Base-by-base conservation (phyloP, 2,888 invertebrate species). In the Trypoxylon attenuatum region DNA sequence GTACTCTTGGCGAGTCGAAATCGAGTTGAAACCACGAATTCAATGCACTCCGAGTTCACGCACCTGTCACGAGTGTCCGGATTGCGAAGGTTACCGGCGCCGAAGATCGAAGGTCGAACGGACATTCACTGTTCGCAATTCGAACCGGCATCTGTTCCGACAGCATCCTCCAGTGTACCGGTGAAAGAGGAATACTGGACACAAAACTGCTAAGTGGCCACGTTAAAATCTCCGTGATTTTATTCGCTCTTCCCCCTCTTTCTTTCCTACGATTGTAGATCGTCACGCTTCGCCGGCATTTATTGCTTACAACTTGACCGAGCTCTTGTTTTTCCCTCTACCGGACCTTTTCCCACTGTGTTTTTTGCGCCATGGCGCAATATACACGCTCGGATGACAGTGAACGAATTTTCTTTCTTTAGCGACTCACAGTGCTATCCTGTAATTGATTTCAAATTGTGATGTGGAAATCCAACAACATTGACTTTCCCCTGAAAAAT, bases 121-220 rank as follows among this genome's bases (percentile, higher is more conserved):
- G 39, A 33, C 33, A 51, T 38, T 45, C 49, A 47, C 42, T 33
- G 41, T 23, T 42, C 13, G n/a, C n/a, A 47, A 18, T 51, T 23
- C 23, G 38, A 27, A 45, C 39, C 49, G 21, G 39, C 39, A 38
- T 23, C n/a, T n/a, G n/a, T n/a, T n/a, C n/a, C 54, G 68, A 59
- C 68, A 57, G 69, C 75, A 74, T 71, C 74, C 71, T 71, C 70
- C 56, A 53, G 69, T 69, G 68, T 70, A n/a, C n/a, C n/a, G 65
- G 69, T 57, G 57, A 63, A 59, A n/a, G n/a, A 43, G 60, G 59
- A 69, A 76, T 75, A 79, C 79, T 79, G 79, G 77, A 72, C 71
- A 49, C 64, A 50, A 19, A 52, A 54, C 47, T 62, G 73, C 62
- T 64, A 71, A 69, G 56, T 43, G 57, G 62, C 68, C 57, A 62